Percentiles rank a stretch among this genome's conserved stretches.
phyloP scores from a whole-genome alignment of 2,888 invertebrate genomes.

The Crematogaster levior region DNA sequence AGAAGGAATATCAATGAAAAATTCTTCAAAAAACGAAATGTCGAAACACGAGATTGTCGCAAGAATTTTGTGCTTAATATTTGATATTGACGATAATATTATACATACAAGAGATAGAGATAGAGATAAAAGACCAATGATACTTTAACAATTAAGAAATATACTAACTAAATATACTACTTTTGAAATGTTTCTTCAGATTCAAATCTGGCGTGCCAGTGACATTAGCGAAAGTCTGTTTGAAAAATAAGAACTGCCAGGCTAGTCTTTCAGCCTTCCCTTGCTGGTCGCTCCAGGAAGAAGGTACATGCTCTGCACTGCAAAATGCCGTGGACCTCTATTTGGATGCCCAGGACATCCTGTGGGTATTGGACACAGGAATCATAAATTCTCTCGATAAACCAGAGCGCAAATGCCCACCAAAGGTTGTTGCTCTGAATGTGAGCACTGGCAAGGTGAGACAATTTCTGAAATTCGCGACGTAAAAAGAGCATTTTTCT shows the following conservation, averaged over 20 bases:
- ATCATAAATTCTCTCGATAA: slow-evolving; percentile 88
- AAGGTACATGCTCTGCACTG: slow-evolving; percentile 89
- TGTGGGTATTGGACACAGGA: slow-evolving; percentile 89
- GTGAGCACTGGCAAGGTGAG: slow-evolving; percentile 87
- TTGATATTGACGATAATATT: no score
- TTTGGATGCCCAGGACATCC: slow-evolving; percentile 87
- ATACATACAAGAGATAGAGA: not conserved
- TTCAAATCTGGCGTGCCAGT: slow-evolving; percentile 88
- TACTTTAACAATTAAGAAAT: not conserved
- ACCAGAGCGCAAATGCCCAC: slow-evolving; percentile 87
- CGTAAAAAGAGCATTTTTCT: not conserved
- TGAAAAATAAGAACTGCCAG: slow-evolving; percentile 86
- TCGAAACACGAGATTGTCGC: not conserved
- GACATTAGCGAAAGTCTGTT: slow-evolving; percentile 87
- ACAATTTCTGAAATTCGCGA: not conserved
- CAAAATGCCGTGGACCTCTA: slow-evolving; percentile 91
- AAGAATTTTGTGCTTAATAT: not conserved
- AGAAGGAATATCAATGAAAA: not conserved
- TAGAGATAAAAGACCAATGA: not conserved
- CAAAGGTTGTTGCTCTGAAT: slow-evolving; percentile 88
- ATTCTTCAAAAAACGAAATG: not conserved
- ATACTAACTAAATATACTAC: not conserved
- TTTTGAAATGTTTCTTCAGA: slow-evolving; percentile 74
- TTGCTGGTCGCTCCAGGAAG: slow-evolving; percentile 90
- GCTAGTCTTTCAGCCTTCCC: slow-evolving; percentile 88